Percentiles rank a stretch among this genome's conserved stretches.
Evolutionary conservation across 2,113 vertebrate species (phyloP).

Genomic region (Silurus glanis): DNA sequence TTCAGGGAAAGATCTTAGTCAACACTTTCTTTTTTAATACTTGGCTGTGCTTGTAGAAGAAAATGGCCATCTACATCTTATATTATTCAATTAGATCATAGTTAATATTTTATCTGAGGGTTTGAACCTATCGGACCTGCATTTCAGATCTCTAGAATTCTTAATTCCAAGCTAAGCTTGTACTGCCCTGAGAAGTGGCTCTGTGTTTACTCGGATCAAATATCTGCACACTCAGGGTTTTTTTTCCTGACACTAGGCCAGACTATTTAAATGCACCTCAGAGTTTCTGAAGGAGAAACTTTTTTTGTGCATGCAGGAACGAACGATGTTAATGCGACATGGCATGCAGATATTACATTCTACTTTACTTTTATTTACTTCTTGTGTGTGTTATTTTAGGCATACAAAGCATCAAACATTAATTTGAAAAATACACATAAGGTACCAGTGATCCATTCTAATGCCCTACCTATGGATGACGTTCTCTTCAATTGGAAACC

Average conservation of each 20-base stretch:
- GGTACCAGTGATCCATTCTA: too few relatives aligned
- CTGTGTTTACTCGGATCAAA: neutral
- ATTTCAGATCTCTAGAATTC: neutral
- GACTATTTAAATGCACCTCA: neutral
- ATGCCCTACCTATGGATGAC: too few relatives aligned
- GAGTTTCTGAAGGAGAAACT: constrained; percentile 3
- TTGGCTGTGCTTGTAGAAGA: neutral
- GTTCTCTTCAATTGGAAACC: too few relatives aligned
- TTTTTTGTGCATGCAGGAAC: neutral
- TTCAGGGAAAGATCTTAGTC: neutral
- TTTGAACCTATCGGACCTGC: constrained; percentile 9
- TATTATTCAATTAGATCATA: constrained; percentile 11
- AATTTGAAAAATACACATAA: too few relatives aligned
- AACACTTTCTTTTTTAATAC: neutral
- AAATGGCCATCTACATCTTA: neutral
- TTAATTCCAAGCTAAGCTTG: neutral
- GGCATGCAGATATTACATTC: neutral
- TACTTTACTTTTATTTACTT: neutral
- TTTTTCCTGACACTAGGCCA: neutral
- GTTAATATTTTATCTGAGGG: constrained; percentile 27
- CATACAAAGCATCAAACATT: neutral
- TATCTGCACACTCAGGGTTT: neutral
- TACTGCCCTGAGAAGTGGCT: neutral
- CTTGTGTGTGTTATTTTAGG: neutral
- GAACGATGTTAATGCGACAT: neutral